A percentile compares a stretch with the other conserved stretches of the same genome.
Evolutionary conservation across 1,140 invertebrate species (phyloP).

Genomic region (Calosoma granatense): DNA sequence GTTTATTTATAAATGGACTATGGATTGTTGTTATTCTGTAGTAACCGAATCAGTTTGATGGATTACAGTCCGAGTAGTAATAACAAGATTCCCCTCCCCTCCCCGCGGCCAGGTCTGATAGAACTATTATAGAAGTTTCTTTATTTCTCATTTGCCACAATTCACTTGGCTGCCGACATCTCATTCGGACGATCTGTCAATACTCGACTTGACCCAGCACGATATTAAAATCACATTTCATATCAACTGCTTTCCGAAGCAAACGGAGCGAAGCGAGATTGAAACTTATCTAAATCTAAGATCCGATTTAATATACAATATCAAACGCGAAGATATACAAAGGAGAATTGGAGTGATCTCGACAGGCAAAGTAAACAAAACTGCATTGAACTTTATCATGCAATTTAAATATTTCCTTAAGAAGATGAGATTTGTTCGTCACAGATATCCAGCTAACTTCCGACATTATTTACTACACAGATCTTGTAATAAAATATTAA

Average conservation of each 20-base stretch:
- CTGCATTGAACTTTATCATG: not conserved
- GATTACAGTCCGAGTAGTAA: not conserved
- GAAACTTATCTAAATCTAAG: not conserved
- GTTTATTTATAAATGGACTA: not conserved
- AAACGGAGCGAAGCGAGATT: too few relatives aligned
- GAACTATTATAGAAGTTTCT: too few relatives aligned
- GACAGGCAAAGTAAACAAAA: not conserved
- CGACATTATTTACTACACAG: too few relatives aligned
- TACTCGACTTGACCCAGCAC: not conserved
- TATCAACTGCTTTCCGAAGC: too few relatives aligned
- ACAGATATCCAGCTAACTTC: too few relatives aligned
- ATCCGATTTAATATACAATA: not conserved
- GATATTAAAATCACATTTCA: not conserved
- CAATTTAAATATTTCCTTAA: not conserved
- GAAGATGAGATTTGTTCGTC: not conserved
- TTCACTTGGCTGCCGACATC: not conserved
- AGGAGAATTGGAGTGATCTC: not conserved
- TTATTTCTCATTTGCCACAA: not conserved
- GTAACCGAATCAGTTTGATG: not conserved
- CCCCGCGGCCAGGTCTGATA: too few relatives aligned
- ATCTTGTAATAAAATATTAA: too few relatives aligned
- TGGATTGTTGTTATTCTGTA: not conserved
- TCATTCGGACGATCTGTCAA: not conserved
- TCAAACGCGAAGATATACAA: not conserved
- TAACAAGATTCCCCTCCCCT: too few relatives aligned